Evolutionary conservation across 2,113 vertebrate species (phyloP).

Genomic region (Ciconia boyciana): DNA sequence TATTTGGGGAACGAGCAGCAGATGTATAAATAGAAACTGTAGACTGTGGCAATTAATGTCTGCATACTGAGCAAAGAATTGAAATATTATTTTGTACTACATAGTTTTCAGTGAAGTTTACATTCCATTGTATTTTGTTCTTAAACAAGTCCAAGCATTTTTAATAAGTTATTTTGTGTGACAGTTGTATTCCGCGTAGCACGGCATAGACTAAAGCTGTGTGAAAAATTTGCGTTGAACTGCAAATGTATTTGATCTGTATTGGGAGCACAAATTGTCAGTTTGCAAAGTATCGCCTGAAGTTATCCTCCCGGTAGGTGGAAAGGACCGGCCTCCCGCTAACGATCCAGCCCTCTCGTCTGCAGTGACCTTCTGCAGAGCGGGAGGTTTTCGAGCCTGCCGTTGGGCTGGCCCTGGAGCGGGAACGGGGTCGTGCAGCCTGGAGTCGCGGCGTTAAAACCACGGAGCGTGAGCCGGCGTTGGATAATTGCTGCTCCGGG

Average conservation of each 20-base stretch:
- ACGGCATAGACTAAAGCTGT: neutral
- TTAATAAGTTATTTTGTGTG: neutral
- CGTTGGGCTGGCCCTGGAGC: neutral
- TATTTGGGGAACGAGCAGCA: neutral
- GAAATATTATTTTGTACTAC: neutral
- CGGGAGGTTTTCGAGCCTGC: too few species aligned
- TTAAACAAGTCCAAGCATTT: neutral
- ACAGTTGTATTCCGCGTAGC: neutral
- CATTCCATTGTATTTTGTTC: neutral
- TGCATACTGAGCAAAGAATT: neutral
- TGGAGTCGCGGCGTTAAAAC: too few species aligned
- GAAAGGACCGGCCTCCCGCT: neutral
- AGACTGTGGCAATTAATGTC: neutral
- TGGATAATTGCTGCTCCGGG: neutral
- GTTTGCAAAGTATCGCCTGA: neutral
- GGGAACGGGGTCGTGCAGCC: rapidly evolving
- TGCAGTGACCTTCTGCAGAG: neutral
- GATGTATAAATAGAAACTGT: conserved; percentile 20
- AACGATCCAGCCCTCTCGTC: neutral
- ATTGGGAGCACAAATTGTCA: neutral
- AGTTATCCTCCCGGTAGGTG: neutral
- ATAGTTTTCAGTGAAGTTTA: neutral
- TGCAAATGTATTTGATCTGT: neutral
- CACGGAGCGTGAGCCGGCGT: neutral
- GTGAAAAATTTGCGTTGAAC: neutral